Evolutionary conservation across 2,888 invertebrate species (phyloP), one percentile per base, ranked within the genome.

Genomic region (Caenorhabditis imperialis): DNA sequence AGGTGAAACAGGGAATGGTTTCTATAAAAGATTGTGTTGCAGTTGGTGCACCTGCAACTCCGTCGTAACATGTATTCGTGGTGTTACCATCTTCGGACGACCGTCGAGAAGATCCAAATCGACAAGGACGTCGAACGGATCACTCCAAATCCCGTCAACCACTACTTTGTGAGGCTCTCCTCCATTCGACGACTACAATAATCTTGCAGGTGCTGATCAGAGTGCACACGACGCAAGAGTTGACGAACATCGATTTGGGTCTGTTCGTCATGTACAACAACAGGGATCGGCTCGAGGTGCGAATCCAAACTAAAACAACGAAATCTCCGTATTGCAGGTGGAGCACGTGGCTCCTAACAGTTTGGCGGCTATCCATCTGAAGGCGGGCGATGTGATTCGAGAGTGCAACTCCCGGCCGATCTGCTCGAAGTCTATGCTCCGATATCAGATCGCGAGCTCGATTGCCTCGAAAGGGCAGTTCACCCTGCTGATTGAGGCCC

Each of bases 381-480:
- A 73, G 14, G 54, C 79, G 3, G 81, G 79, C 10, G 82, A 82
- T 42, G 69, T 81, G 33, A 79, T 81, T 20, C 57, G 81, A 12
- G 81, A 81, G 35, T 73, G 75, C 33, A 82, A 82, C 48, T 72
- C 65, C 7, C 63, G 71, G 25, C 50, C 67, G 12, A 74, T 81
- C 23, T 73, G 77, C 38, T 76, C 76, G 20, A 82, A 82, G 42
- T 71, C 75, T 42, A 81, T 82, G 81, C 72, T 82, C 30, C 65
- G 65, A 14, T 75, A 76, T 45, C 44, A 70, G 45, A 75, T 82
- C 16, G 76, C 65, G 37, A 75, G 65, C 16, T 55, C 67, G 18
- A 77, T 81, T 25, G 44, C 27, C 5, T 35, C 67, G 16, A 25
- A 14, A n/a, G 81, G 76, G 27, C 51, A 50, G 47, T 57, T 74